Evolutionary conservation across 1,140 invertebrate species (phyloP), one percentile per base, ranked within the genome.

Genomic region (Drosophila dunni): DNA sequence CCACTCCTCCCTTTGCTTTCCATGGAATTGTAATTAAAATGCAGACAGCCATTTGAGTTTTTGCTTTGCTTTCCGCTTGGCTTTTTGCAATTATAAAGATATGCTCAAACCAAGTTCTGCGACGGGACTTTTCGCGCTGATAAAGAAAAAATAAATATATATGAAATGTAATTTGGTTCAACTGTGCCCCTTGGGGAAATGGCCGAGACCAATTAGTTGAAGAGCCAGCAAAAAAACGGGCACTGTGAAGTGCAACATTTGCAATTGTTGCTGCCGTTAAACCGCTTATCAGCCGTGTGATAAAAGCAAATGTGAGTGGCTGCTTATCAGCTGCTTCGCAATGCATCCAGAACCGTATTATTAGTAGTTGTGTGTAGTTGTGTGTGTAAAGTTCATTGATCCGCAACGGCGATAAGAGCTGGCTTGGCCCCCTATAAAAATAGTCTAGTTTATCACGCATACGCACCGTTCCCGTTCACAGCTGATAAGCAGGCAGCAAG

Each of bases 91-190:
- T 84, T 88, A 88, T 89, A 84, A 89, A 89, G 80, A 88, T 88
- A 88, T 89, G 79, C 82, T 73, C 63, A 65, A 79, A 83, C 83
- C 69, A 75, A 67, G 78, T 85, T 63, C 34, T 29, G 36, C 1
- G 24, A 29, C 24, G 24, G 5, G 24, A 45, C 20, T 44, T 20
- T 54, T 33, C n/a, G 10, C 1, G 17, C 61, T 67, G 73, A 70
- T 73, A 88, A 77, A 78, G 63, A 36, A 60, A 69, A 71, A 79
- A 13, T 17, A 20, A 67, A 63, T 24, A 13, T 34, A 44, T 38
- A 53, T 60, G 63, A 70, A 77, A 89, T 81, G 82, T 83, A 89
- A 89, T 89, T 88, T 80, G 78, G 72, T 89, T 88, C 78, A 84
- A 89, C 70, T 83, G 84, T 38, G 15, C 7, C 15, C 46, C 34